Evolutionary conservation across 2,888 invertebrate genomes (phyloP).

Genomic region (Himalopsyche kuldschensis): DNA sequence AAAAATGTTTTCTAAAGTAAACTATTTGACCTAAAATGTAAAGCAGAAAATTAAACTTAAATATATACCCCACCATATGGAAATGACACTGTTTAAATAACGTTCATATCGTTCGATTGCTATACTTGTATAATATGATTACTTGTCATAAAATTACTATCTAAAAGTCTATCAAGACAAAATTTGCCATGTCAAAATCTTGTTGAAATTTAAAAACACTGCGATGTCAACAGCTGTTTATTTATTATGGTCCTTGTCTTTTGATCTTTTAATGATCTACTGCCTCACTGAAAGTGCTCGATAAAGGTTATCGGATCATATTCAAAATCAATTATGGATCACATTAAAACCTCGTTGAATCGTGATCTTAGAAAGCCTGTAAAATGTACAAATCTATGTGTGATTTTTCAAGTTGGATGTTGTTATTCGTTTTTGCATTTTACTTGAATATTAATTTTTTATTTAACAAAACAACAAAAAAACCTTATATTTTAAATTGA

Average conservation of each 20-base stretch:
- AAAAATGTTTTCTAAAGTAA: neutral
- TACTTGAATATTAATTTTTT: neutral
- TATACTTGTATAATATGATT: no score
- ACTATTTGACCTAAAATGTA: no score
- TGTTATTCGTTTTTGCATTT: neutral
- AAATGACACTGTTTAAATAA: no score
- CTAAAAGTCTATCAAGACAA: neutral
- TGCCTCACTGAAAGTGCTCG: neutral
- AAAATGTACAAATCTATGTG: neutral
- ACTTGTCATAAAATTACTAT: no score
- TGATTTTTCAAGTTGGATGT: neutral
- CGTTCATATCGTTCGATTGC: no score
- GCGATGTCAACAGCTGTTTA: no score
- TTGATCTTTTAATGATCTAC: neutral
- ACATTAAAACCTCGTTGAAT: neutral
- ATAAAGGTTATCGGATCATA: neutral
- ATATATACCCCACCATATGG: no score
- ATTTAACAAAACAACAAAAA: neutral
- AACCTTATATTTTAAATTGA: neutral
- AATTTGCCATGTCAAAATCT: neutral
- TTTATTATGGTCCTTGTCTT: neutral
- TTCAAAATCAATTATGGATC: neutral
- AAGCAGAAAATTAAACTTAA: no score
- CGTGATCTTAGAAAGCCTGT: neutral
- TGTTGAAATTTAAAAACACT: no score